Evolutionary conservation across 1,140 invertebrate species (phyloP).

Genomic region (Medauroidea extradentata): DNA sequence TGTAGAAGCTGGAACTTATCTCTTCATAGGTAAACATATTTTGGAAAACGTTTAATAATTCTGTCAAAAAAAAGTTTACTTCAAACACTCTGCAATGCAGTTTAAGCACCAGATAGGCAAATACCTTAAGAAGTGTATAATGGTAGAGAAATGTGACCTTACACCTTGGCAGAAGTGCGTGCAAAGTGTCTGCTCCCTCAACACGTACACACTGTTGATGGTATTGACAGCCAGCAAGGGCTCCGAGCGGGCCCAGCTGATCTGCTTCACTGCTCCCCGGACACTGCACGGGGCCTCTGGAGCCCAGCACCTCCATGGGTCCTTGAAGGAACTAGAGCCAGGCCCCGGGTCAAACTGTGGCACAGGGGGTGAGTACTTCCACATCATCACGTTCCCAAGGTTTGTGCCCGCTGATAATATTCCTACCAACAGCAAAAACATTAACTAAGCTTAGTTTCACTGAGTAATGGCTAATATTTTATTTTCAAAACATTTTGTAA

Average conservation of each 20-base stretch:
- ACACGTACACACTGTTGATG: conserved; percentile 76
- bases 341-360: neutral
- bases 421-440: conserved; percentile 45
- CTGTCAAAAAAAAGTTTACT: too few relatives aligned
- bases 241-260: conserved; percentile 63
- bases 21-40: too few relatives aligned
- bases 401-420: conserved; percentile 86
- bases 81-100: too few relatives aligned
- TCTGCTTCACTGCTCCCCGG: conserved; percentile 66
- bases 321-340: neutral
- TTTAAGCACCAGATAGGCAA: too few relatives aligned
- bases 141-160: conserved; percentile 39
- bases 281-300: conserved; percentile 39
- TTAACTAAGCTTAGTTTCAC: too few relatives aligned
- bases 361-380: conserved; percentile 45
- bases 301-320: neutral
- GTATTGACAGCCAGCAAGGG: conserved; percentile 79
- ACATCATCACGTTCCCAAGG: conserved; percentile 84
- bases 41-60: too few relatives aligned
- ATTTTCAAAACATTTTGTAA: too few relatives aligned
- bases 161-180: conserved; percentile 66
- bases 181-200: conserved; percentile 78
- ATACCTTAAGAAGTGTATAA: too few relatives aligned
- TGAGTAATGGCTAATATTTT: too few relatives aligned
- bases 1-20: too few relatives aligned